phyloP scores from a whole-genome alignment of 1,140 invertebrate species.

The Drosophila repletoides region DNA sequence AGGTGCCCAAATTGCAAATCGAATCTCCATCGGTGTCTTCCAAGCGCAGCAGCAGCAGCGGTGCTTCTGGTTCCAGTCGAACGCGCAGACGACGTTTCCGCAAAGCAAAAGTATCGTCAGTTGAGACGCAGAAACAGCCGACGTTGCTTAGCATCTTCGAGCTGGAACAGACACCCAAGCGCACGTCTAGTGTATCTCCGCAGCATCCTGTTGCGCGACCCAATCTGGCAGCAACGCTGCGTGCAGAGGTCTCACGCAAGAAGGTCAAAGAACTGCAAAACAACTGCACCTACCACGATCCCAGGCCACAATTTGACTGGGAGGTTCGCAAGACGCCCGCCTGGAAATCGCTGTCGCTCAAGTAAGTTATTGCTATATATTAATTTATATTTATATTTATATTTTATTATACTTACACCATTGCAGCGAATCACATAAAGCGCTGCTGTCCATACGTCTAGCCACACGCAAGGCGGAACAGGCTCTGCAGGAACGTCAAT shows the following conservation, averaged over 20 bases:
- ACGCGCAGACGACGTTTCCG: slow-evolving; percentile 18
- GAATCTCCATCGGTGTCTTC: slow-evolving; percentile 54
- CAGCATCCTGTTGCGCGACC: slow-evolving; percentile 76
- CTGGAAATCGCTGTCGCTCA: slow-evolving; percentile 75
- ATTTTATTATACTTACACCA: background rate
- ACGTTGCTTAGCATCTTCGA: slow-evolving; percentile 39
- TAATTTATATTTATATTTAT: background rate
- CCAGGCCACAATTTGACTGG: slow-evolving; percentile 66
- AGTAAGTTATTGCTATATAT: slow-evolving; percentile 52
- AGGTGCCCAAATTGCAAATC: slow-evolving; percentile 54
- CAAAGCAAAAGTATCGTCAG: slow-evolving; percentile 11
- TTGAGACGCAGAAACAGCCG: background rate
- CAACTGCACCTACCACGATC: slow-evolving; percentile 72
- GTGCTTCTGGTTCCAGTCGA: slow-evolving; percentile 24
- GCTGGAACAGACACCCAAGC: slow-evolving; percentile 18
- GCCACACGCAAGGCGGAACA: slow-evolving; percentile 81
- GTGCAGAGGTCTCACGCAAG: slow-evolving; percentile 69
- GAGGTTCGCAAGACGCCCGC: slow-evolving; percentile 79
- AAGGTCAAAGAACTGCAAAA: slow-evolving; percentile 74
- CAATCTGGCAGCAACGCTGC: slow-evolving; percentile 77
- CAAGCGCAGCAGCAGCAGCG: slow-evolving; percentile 55
- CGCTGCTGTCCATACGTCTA: slow-evolving; percentile 66
- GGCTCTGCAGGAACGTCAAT: slow-evolving; percentile 70
- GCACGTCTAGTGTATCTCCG: slow-evolving; percentile 52
- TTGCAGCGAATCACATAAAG: slow-evolving; percentile 73